phyloP scores from a whole-genome alignment of 2,113 vertebrate species.

The Excalfactoria chinensis region DNA sequence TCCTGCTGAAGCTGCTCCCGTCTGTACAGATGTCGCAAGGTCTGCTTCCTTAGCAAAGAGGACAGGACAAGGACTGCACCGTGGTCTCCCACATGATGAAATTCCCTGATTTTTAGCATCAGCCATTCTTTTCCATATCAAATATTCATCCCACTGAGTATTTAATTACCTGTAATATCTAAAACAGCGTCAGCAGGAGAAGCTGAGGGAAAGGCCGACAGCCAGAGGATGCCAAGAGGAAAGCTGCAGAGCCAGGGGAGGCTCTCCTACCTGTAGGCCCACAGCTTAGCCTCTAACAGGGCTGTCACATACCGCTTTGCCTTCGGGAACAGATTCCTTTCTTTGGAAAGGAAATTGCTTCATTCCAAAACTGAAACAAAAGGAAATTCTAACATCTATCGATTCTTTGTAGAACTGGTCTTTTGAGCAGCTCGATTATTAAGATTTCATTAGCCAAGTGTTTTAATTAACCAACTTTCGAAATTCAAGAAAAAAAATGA shows the following conservation, averaged over 20 bases:
- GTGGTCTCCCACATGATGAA: not conserved
- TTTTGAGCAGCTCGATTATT: not conserved
- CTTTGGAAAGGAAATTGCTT: not conserved
- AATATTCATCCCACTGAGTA: not conserved
- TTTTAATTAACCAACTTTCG: not conserved
- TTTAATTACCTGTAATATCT: not conserved
- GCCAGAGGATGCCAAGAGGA: not conserved
- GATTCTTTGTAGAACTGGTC: not conserved
- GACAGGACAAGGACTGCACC: not conserved
- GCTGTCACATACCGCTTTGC: not conserved
- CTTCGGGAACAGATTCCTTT: not conserved
- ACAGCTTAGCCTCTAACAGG: not conserved
- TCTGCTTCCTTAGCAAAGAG: rapidly evolving
- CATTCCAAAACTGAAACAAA: not conserved
- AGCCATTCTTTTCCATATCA: not conserved
- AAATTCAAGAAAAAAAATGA: not conserved
- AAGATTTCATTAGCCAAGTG: not conserved
- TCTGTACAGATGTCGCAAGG: not conserved
- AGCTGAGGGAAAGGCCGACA: not conserved
- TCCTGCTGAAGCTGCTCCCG: not conserved
- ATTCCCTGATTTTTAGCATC: not conserved
- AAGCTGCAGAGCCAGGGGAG: not conserved
- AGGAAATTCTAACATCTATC: not conserved
- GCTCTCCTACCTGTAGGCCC: not conserved
- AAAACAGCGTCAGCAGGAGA: not conserved